Evolutionary conservation across 2,113 vertebrate genomes (phyloP), one percentile per base, ranked within the genome.

Genomic region (Chloebia gouldiae): DNA sequence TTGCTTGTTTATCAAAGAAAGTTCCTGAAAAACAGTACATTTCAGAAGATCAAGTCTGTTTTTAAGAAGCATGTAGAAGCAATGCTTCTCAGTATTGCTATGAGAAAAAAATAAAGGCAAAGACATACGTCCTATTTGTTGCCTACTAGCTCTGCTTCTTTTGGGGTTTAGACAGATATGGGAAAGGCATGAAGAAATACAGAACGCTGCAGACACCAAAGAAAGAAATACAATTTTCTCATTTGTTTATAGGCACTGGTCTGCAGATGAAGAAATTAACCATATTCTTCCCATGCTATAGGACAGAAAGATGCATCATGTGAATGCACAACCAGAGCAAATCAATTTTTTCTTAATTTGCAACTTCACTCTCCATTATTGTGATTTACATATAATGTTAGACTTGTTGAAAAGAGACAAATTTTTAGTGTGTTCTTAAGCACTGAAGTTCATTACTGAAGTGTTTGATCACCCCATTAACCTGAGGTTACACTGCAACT

Each of bases 81-180:
- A 88, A 28, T 13, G 7, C 31, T 81, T 81, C 19, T 72, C 37
- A 49, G n/a, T 30, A 70, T 3, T 45, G 17, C 39, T 71, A 10
- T 21, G 16, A 80, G 35, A 20, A 80, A 71, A 71, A 59, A 82
- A 37, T 1, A 81, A 77, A 73, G 30, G 19, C 19, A 75, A 78
- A 66, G 23, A 68, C 30, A 57, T 3, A 39, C 1, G 0, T 57
- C 51, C 18, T 27, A 35, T 35, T 60, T 63, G 15, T 25, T 72
- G 20, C 31, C 33, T 40, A 53, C 13, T 37, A 70, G 4, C 27
- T 71, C 25, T 76, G 27, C 19, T 54, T 57, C 24, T 73, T 78
- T 50, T 15, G 16, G 9, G 6, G 18, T 23, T 61, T 28, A 64
- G 31, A 63, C 1, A 1, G 20, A 30, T 13, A 42, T 0, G 0